phyloP scores from a whole-genome alignment of 2,797 vertebrate genomes.

The Sciaenops ocellatus region DNA sequence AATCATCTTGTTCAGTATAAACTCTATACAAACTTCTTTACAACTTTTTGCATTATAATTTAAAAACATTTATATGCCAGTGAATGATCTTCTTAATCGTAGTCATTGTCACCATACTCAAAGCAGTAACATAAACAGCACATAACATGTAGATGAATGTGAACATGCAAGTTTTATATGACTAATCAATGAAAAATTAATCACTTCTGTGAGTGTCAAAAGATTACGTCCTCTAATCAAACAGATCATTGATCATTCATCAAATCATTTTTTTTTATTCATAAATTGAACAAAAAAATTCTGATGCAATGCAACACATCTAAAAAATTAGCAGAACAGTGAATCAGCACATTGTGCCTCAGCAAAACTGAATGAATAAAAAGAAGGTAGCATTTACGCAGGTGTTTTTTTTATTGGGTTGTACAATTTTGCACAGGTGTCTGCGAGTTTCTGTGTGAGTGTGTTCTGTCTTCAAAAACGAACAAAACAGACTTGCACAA shows the following conservation, averaged over 20 bases:
- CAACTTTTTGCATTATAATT: not conserved
- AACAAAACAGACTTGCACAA: not conserved
- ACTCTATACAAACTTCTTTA: not conserved
- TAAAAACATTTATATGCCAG: not conserved
- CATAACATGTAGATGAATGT: not conserved
- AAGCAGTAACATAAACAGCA: not conserved
- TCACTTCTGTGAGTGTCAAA: not conserved
- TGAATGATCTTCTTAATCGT: not conserved
- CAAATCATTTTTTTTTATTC: slow-evolving; percentile 16
- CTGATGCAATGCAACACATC: not conserved
- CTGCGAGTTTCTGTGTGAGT: not conserved
- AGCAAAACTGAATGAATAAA: not conserved
- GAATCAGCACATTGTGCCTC: not conserved
- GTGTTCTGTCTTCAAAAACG: not conserved
- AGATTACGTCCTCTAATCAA: too few species aligned
- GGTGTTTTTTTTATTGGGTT: not conserved
- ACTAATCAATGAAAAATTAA: not conserved
- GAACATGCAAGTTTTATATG: not conserved
- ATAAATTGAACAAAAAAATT: slow-evolving; percentile 8
- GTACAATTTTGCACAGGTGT: not conserved
- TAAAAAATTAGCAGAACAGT: not conserved
- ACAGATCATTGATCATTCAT: too few species aligned
- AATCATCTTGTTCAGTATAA: not conserved
- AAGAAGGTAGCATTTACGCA: not conserved
- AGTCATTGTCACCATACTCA: not conserved